phyloP scores from a whole-genome alignment of 2,888 invertebrate genomes.

The Plagodis pulveraria region DNA sequence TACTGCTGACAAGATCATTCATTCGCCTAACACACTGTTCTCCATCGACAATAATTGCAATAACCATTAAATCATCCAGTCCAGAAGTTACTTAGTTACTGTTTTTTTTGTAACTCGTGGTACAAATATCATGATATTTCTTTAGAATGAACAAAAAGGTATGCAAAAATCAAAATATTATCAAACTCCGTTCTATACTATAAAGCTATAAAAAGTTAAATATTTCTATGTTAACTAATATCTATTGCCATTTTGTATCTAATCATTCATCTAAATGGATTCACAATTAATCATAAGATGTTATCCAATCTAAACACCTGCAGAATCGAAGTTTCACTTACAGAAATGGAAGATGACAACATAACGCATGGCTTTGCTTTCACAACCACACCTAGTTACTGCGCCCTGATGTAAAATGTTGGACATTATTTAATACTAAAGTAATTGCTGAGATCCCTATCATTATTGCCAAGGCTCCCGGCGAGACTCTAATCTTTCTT shows the following conservation, averaged over 20 bases:
- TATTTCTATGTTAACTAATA: no score
- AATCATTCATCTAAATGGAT: conserved; percentile 14
- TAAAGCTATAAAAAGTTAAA: no score
- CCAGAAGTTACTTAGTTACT: no score
- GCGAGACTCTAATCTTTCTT: conserved; percentile 60
- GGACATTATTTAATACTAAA: conserved; percentile 62
- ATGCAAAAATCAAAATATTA: no score
- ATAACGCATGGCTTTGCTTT: conserved; percentile 57
- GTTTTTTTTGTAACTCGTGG: no score
- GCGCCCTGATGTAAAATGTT: conserved; percentile 32
- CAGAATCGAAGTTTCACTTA: conserved; percentile 22
- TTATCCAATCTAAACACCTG: conserved; percentile 26
- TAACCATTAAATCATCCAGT: no score
- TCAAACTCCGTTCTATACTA: no score
- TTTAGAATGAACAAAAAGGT: no score
- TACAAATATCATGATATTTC: no score
- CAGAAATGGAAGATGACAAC: conserved; percentile 52
- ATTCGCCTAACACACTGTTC: no score
- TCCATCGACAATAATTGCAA: no score
- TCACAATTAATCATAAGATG: conserved; percentile 18
- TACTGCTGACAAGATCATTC: no score
- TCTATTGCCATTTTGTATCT: conserved; percentile 4
- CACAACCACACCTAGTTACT: conserved; percentile 51
- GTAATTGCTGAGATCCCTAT: conserved; percentile 77
- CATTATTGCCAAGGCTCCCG: conserved; percentile 70